A percentile compares a stretch with the other conserved stretches of the same genome.
Evolutionary conservation across 2,797 vertebrate species (phyloP).

Genomic region (Hoplostethus mediterraneus): DNA sequence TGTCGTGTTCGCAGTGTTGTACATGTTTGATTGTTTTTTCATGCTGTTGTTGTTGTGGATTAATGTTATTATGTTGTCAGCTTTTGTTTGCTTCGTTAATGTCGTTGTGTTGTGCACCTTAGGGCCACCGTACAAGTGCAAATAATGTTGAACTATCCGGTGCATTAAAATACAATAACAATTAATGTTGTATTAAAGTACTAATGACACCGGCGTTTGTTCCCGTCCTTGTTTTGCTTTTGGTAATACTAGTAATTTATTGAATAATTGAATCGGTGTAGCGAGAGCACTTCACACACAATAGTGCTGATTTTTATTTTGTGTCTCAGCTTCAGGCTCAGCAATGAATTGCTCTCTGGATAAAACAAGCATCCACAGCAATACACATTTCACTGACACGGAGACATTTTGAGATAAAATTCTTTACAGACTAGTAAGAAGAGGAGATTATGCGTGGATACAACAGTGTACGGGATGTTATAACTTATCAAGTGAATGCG

Average conservation of each 20-base stretch:
- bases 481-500: conserved; percentile 67
- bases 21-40: too few species aligned
- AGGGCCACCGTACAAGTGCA: neutral
- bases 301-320: conserved; percentile 49
- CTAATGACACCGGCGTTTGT: conserved; percentile 46
- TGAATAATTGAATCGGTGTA: conserved; percentile 53
- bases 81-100: too few species aligned
- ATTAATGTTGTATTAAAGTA: conserved; percentile 49
- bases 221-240: conserved; percentile 49
- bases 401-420: conserved; percentile 56
- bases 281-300: conserved; percentile 46
- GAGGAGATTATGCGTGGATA: conserved; percentile 44
- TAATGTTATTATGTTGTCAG: too few species aligned
- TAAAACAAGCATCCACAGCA: conserved; percentile 46
- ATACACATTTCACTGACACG: conserved; percentile 35
- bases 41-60: too few species aligned
- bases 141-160: conserved; percentile 29
- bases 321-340: conserved; percentile 38
- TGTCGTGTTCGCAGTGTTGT: too few species aligned
- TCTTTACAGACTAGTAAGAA: conserved; percentile 53
- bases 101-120: too few species aligned
- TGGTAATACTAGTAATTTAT: conserved; percentile 52
- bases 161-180: conserved; percentile 45
- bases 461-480: conserved; percentile 27
- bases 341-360: conserved; percentile 41